These are phyloP conservation scores for Antigone vipio DNA, from an alignment of 2,113 vertebrate genomes.

Conservation along the genomic window DNA sequence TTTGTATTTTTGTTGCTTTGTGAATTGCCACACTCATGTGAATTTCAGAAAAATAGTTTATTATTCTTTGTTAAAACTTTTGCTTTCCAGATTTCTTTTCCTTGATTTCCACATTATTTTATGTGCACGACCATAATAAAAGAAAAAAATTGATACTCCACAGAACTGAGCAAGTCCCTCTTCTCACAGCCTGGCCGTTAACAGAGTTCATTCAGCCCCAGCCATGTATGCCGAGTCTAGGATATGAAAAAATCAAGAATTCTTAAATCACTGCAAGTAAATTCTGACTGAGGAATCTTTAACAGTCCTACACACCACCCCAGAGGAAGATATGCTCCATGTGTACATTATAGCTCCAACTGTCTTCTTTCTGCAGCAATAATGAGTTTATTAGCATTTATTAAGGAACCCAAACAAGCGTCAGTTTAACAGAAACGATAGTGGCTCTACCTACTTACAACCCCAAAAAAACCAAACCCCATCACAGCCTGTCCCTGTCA, in stretches of 20 bases:
- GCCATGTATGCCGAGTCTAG: accelerated
- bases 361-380: not conserved
- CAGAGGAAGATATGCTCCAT: not conserved
- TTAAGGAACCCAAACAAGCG: not conserved
- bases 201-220: not conserved
- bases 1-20: not conserved
- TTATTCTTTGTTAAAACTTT: not conserved
- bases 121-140: not conserved
- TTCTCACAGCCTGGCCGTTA: not conserved
- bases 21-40: not conserved
- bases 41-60: not conserved
- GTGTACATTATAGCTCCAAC: not conserved
- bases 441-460: not conserved
- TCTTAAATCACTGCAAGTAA: not conserved
- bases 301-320: not conserved
- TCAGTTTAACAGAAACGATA: not conserved
- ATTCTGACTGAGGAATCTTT: not conserved
- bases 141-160: not conserved
- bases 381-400: not conserved
- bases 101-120: not conserved
- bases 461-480: not conserved
- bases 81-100: not conserved
- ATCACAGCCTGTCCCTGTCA: not conserved
- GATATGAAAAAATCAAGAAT: not conserved
- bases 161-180: not conserved